Evolutionary conservation across 2,888 invertebrate genomes (phyloP).

Genomic region (Balanococcus diminutus): DNA sequence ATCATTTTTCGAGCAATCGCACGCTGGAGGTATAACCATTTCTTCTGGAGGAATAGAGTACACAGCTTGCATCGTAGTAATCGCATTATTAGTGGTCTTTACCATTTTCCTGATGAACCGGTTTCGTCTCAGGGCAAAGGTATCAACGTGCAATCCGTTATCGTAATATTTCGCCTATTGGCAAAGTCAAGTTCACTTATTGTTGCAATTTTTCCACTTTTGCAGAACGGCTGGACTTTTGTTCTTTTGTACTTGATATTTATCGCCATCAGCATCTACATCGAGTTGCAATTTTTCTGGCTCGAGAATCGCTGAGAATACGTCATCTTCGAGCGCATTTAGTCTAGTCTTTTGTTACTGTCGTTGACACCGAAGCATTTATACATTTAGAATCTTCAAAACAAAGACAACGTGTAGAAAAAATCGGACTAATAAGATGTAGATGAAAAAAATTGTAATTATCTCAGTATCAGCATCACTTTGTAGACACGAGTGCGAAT

Average conservation of each 20-base stretch:
- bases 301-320: background rate
- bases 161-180: background rate
- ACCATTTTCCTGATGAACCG: conserved; percentile 29
- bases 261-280: conserved; percentile 43
- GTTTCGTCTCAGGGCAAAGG: conserved; percentile 32
- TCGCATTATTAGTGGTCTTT: conserved; percentile 41
- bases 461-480: background rate
- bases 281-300: conserved; percentile 54
- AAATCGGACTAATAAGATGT: background rate
- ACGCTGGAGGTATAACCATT: conserved; percentile 50
- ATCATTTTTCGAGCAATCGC: conserved; percentile 56
- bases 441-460: background rate
- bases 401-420: background rate
- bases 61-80: conserved; percentile 49
- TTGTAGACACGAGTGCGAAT: conserved; percentile 9
- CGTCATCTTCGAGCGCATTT: background rate
- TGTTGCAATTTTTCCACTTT: background rate
- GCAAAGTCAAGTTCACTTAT: background rate
- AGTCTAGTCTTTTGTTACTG: conserved; percentile 32
- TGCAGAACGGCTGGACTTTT: conserved; percentile 45
- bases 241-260: conserved; percentile 47
- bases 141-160: conserved; percentile 36
- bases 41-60: conserved; percentile 55
- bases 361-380: conserved; percentile 16
- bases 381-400: background rate